A percentile compares a stretch with the other conserved stretches of the same genome.
Evolutionary conservation across 2,113 vertebrate genomes (phyloP).

Genomic region (Pontoporia blainvillei): DNA sequence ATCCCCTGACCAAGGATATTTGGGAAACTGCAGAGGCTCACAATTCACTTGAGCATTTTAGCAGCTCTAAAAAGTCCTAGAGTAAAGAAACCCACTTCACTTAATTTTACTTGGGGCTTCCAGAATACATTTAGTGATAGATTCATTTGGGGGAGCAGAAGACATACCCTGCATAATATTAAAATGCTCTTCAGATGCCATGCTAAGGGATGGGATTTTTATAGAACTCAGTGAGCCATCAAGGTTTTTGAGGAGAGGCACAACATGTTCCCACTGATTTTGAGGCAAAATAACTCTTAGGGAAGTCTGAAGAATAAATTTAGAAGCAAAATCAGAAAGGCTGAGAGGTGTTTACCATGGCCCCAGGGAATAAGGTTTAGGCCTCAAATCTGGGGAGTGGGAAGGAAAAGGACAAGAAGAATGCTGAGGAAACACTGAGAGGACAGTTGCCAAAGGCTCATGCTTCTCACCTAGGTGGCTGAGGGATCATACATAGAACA

Average conservation of each 20-base stretch:
- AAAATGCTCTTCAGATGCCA: not conserved
- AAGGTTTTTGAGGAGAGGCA: not conserved
- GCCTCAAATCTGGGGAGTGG: not conserved
- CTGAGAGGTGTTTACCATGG: not conserved
- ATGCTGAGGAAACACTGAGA: accelerated
- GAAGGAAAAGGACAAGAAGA: not conserved
- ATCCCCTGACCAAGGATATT: not conserved
- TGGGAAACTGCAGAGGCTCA: not conserved
- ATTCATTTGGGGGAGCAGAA: not conserved
- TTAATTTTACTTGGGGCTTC: not conserved
- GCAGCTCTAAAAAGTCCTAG: not conserved
- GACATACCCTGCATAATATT: not conserved
- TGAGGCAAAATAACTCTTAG: not conserved
- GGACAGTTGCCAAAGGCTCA: not conserved
- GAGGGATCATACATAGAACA: accelerated
- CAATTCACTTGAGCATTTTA: not conserved
- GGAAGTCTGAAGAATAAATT: constrained; percentile 26
- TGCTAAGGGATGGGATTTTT: not conserved
- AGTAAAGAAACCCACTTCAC: not conserved
- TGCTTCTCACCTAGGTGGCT: not conserved
- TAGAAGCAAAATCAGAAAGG: not conserved
- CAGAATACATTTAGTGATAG: not conserved
- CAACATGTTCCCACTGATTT: not conserved
- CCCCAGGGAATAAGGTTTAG: not conserved
- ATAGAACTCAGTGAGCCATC: not conserved